These are phyloP conservation scores for Catostylus mosaicus DNA, from an alignment of 30 jellyfish, hydroid and myxozoan species.

Conservation along the genomic window DNA sequence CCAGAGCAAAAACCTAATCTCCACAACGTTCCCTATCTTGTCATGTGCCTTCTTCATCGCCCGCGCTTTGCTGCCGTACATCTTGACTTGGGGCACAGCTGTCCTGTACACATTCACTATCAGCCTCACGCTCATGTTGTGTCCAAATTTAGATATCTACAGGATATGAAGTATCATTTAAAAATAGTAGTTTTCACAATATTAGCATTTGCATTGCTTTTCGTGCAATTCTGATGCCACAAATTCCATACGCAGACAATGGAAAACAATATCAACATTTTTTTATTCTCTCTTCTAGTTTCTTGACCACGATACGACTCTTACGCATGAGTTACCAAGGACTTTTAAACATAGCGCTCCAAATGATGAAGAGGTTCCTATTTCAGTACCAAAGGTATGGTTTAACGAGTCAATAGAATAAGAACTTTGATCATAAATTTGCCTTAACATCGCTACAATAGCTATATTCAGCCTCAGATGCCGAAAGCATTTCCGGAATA, in stretches of 20 bases:
- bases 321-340: constrained; percentile 68
- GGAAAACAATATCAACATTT: too few species aligned
- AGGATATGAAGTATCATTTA: too few species aligned
- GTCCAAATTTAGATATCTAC: not conserved
- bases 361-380: constrained; percentile 74
- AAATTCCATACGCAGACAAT: too few species aligned
- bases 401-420: too few species aligned
- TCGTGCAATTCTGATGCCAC: too few species aligned
- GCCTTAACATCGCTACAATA: too few species aligned
- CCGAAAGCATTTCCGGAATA: too few species aligned
- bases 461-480: too few species aligned
- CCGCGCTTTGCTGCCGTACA: not conserved
- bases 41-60: not conserved
- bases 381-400: constrained; percentile 86
- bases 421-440: too few species aligned
- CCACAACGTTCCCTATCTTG: not conserved
- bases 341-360: constrained; percentile 40
- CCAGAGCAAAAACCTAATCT: not conserved
- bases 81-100: not conserved
- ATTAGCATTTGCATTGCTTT: too few species aligned
- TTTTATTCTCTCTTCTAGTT: constrained; percentile 67
- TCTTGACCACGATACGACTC: constrained; percentile 85
- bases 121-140: not conserved
- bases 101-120: not conserved
- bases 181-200: too few species aligned